Evolutionary conservation across 2,888 invertebrate species (phyloP).

Genomic region (Hydraecia micacea): DNA sequence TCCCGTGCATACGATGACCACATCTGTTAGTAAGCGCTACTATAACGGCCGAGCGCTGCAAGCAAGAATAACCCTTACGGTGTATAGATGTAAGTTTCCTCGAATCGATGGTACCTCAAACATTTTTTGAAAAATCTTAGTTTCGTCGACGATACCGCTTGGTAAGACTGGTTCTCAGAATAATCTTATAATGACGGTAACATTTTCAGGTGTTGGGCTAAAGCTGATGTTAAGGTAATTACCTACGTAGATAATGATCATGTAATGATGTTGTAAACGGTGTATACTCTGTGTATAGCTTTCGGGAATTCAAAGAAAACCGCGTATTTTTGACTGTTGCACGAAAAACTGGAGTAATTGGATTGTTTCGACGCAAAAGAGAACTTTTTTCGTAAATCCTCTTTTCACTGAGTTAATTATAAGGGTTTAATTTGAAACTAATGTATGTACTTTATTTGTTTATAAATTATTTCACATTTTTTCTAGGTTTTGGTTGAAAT

Average conservation of each 20-base stretch:
- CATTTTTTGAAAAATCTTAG: too few species aligned
- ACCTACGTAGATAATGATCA: conserved; percentile 17
- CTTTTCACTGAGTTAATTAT: conserved; percentile 43
- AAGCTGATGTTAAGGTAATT: too few species aligned
- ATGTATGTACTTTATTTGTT: conserved; percentile 20
- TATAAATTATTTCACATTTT: conserved; percentile 4
- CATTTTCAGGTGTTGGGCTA: not conserved
- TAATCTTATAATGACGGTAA: too few species aligned
- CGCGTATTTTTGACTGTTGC: conserved; percentile 23
- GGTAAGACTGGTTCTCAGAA: too few species aligned
- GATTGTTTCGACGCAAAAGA: conserved; percentile 35
- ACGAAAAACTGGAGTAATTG: conserved; percentile 35
- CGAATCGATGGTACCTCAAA: too few species aligned
- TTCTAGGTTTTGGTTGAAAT: not conserved
- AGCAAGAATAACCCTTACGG: too few species aligned
- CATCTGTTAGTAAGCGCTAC: too few species aligned
- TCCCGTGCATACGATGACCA: too few species aligned
- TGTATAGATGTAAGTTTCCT: too few species aligned
- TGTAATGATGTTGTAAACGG: conserved; percentile 8
- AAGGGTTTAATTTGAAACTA: conserved; percentile 15
- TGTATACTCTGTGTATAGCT: not conserved
- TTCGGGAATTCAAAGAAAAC: conserved; percentile 20
- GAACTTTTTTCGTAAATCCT: conserved; percentile 40
- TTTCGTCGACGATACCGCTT: too few species aligned
- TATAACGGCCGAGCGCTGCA: too few species aligned